Evolutionary conservation across 2,797 vertebrate species (phyloP).

Genomic region (Lates japonicus): DNA sequence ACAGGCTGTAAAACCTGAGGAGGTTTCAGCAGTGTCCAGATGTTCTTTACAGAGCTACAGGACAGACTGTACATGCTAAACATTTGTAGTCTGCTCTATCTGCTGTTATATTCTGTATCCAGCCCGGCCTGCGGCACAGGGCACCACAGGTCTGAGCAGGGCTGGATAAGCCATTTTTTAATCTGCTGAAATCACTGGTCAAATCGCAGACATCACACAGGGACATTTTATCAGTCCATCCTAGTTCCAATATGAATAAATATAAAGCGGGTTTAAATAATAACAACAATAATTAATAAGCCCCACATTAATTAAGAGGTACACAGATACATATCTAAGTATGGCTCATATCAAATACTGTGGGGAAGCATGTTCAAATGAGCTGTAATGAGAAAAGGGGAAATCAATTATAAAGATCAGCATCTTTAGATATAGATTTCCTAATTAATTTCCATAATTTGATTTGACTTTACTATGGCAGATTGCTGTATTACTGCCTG

Average conservation of each 20-base stretch:
- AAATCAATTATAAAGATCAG: background rate
- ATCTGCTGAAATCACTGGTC: conserved; percentile 45
- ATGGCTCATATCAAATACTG: background rate
- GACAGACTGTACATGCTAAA: conserved; percentile 41
- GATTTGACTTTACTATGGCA: background rate
- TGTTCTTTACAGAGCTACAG: conserved; percentile 33
- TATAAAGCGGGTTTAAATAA: background rate
- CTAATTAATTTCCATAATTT: background rate
- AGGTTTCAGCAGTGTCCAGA: conserved; percentile 46
- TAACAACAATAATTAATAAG: background rate
- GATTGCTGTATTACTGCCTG: background rate
- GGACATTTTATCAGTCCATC: conserved; percentile 5
- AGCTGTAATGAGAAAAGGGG: background rate
- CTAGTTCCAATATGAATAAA: background rate
- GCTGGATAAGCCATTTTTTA: conserved; percentile 40
- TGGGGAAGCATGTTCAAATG: background rate
- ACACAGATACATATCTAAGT: background rate
- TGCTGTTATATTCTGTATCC: conserved; percentile 4
- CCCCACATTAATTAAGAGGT: background rate
- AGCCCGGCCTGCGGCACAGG: background rate
- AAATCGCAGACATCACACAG: conserved; percentile 37
- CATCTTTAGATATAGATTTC: background rate
- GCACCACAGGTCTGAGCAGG: conserved; percentile 22
- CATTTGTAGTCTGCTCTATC: conserved; percentile 25
- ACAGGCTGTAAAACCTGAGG: conserved; percentile 51